phyloP scores from a whole-genome alignment of 2,797 vertebrate genomes.

The Rhodeus uyekii region DNA sequence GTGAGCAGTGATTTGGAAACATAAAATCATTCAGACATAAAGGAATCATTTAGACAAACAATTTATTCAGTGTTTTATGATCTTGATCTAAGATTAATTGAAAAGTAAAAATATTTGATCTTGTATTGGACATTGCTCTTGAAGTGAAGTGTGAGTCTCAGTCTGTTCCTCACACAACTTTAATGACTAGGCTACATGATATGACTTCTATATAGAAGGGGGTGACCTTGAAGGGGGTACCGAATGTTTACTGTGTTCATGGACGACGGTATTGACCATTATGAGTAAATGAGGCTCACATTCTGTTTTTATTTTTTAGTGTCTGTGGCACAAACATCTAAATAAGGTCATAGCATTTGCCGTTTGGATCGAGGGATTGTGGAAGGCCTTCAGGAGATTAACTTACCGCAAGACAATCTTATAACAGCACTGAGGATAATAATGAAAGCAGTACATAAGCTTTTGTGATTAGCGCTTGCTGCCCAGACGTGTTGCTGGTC shows the following conservation, averaged over 20 bases:
- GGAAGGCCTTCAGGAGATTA: constrained; percentile 18
- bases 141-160: background rate
- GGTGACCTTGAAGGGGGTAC: background rate
- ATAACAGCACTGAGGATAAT: background rate
- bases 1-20: background rate
- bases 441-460: constrained; percentile 1
- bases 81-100: background rate
- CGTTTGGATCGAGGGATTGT: background rate
- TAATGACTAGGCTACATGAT: too few species aligned
- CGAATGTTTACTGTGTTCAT: background rate
- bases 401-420: background rate
- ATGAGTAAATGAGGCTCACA: background rate
- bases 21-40: background rate
- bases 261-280: background rate
- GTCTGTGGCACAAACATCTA: too few species aligned
- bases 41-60: background rate
- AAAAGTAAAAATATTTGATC: background rate
- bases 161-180: too few species aligned
- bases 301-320: background rate
- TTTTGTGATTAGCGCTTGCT: constrained; percentile 26
- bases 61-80: background rate
- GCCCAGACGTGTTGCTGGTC: constrained; percentile 9
- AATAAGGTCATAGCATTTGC: background rate
- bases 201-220: background rate
- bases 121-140: background rate